phyloP scores from a whole-genome alignment of 1,140 invertebrate genomes.

The Tetraneura akinire region DNA sequence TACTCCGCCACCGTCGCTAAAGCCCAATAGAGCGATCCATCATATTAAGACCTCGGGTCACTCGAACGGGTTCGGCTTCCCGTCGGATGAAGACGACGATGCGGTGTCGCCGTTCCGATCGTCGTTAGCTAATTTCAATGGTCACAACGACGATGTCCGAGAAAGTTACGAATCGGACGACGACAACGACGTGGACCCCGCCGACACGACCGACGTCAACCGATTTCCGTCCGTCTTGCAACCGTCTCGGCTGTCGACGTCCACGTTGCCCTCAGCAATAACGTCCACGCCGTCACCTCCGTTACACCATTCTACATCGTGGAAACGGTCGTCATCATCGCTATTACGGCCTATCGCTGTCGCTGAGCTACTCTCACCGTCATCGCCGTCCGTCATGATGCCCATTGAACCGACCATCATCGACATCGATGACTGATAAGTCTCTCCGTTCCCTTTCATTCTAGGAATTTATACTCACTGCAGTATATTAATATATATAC shows the following conservation, averaged over 20 bases:
- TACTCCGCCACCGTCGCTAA: slow-evolving; percentile 55
- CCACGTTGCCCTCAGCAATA: not conserved
- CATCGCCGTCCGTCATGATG: not conserved
- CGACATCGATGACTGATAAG: not conserved
- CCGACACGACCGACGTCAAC: not conserved
- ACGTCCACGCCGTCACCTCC: not conserved
- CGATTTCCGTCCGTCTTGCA: not conserved
- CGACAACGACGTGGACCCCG: not conserved
- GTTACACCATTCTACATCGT: not conserved
- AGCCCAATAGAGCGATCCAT: not conserved
- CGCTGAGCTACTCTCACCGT: not conserved
- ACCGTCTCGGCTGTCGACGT: not conserved
- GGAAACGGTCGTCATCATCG: not conserved
- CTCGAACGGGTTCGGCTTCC: too few species aligned
- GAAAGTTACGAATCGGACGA: not conserved
- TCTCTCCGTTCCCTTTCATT: too few species aligned
- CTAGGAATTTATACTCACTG: too few species aligned
- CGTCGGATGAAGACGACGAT: not conserved
- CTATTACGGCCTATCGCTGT: not conserved
- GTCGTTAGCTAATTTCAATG: not conserved
- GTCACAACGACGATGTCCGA: not conserved
- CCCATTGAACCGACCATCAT: slow-evolving; percentile 11
- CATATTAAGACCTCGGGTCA: not conserved
- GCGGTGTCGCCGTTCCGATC: not conserved
- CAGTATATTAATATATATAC: too few species aligned